These are phyloP conservation scores for Petromus typicus DNA, from an alignment of 2,113 vertebrate species.

Conservation along the genomic window DNA sequence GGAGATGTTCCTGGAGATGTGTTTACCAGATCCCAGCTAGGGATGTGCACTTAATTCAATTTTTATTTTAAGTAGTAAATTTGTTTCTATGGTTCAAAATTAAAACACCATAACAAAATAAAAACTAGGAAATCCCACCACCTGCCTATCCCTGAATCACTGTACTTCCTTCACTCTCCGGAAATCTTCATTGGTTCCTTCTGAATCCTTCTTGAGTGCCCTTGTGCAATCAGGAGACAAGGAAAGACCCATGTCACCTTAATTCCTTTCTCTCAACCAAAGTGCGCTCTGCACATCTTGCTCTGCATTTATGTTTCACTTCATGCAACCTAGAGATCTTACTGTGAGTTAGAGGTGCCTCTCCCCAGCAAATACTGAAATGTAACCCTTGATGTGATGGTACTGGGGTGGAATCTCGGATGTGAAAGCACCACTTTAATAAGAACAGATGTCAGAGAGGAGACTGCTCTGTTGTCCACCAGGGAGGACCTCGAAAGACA, in stretches of 20 bases:
- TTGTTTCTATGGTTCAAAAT: slow-evolving; percentile 8
- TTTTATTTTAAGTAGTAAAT: slow-evolving; percentile 6
- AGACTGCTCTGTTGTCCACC: not conserved
- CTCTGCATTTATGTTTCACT: not conserved
- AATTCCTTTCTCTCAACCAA: not conserved
- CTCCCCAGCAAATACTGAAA: not conserved
- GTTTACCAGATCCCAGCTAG: not conserved
- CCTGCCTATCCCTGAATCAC: not conserved
- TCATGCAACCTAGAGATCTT: not conserved
- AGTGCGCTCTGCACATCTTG: not conserved
- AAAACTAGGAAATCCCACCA: not conserved
- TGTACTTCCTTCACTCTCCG: not conserved
- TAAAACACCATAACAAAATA: not conserved
- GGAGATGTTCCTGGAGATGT: not conserved
- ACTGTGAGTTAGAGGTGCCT: not conserved
- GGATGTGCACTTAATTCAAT: not conserved
- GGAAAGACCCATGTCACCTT: not conserved
- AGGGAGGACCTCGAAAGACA: not conserved
- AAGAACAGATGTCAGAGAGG: not conserved
- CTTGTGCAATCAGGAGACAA: slow-evolving; percentile 8
- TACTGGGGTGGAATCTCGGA: no score
- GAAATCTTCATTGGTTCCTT: slow-evolving; percentile 27
- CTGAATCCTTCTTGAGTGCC: not conserved
- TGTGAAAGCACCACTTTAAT: not conserved
- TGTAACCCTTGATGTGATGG: not conserved